phyloP scores from a whole-genome alignment of 1,140 invertebrate species.

The Rhizoglyphus robini region DNA sequence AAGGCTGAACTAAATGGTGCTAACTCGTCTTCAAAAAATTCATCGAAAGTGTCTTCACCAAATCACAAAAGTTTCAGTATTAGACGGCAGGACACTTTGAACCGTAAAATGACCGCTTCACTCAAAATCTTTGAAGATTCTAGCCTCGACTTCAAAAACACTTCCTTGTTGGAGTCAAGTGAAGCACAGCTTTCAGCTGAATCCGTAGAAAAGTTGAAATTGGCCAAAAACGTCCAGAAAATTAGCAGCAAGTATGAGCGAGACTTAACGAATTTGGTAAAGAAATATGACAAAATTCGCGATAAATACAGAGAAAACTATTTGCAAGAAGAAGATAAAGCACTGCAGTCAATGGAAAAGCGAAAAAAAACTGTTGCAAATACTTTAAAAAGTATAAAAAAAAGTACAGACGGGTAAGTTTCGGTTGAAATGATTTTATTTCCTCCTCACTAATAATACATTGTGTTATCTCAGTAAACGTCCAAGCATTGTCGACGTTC shows the following conservation, averaged over 20 bases:
- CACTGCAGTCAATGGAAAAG: slow-evolving; percentile 29
- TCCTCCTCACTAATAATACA: background rate
- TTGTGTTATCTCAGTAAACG: slow-evolving; percentile 22
- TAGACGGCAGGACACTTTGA: slow-evolving; percentile 24
- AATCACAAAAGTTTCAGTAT: slow-evolving; percentile 13
- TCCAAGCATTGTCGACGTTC: slow-evolving; percentile 23
- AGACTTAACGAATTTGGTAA: slow-evolving; percentile 63
- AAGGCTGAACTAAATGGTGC: slow-evolving; percentile 25
- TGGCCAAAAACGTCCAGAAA: slow-evolving; percentile 64
- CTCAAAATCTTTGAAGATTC: slow-evolving; percentile 24
- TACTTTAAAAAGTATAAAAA: slow-evolving; percentile 29
- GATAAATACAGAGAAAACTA: slow-evolving; percentile 27
- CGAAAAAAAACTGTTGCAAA: slow-evolving; percentile 28
- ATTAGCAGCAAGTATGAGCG: slow-evolving; percentile 68
- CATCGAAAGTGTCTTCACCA: slow-evolving; percentile 19
- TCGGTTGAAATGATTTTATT: background rate
- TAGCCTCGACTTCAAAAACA: slow-evolving; percentile 17
- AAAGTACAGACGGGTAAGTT: slow-evolving; percentile 29
- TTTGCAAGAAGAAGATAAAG: slow-evolving; percentile 30
- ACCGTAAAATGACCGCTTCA: slow-evolving; percentile 22
- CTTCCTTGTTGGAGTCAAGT: slow-evolving; percentile 24
- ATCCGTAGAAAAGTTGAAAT: slow-evolving; percentile 59
- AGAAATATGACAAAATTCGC: slow-evolving; percentile 66
- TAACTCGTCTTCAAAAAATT: background rate
- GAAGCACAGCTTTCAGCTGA: slow-evolving; percentile 41